Base-by-base conservation (phyloP, 1,140 invertebrate genomes). In the Helicoverpa zea region DNA sequence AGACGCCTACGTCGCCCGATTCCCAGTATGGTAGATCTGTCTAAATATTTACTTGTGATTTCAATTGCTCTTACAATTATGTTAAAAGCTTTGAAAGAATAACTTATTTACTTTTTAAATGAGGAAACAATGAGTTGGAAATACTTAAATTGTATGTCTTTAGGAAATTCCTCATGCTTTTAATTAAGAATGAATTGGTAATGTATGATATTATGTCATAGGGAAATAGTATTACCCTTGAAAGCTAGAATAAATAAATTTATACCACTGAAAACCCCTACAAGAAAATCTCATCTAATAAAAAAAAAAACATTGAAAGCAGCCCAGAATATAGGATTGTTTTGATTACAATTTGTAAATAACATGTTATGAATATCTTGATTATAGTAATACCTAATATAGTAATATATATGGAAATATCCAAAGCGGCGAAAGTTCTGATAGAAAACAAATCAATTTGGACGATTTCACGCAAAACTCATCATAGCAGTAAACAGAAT, bases 401-500 rank as follows among this genome's bases (percentile, higher is more conserved):
- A 58, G 56, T 18, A 61, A 75, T 75, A 47, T 7, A 43, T 43
- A 43, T 43, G 35, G 35, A 43, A 43, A 43, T 43, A 75, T 61
- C 16, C 56, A 30, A 47, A 49, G 73, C 73, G 43, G 73, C 56
- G 73, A 75, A 75, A 75, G 73, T 75, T 75, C 29, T 51, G 29
- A 35, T 75, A 73, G 52, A 73, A 73, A 73, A 73, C 70, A 58
- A 58, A 58, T 52, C 70, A 35, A 43, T 23, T 72, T 14, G 68
- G 49, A 54, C 56, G 73, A 75, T 75, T 75, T 75, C 73, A 75
- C 73, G 18, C 10, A 5, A 51, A 43, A 43, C 35, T 43, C 68
- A 29, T 13, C 16, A 18, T 23, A 29, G 4, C 49, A 4, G n/a
- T 51, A 9, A 70, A 52, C 12, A 23, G 66, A 52, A 43, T 54